phyloP scores from a whole-genome alignment of 2,797 vertebrate species.

The Loris lydekkerianus region DNA sequence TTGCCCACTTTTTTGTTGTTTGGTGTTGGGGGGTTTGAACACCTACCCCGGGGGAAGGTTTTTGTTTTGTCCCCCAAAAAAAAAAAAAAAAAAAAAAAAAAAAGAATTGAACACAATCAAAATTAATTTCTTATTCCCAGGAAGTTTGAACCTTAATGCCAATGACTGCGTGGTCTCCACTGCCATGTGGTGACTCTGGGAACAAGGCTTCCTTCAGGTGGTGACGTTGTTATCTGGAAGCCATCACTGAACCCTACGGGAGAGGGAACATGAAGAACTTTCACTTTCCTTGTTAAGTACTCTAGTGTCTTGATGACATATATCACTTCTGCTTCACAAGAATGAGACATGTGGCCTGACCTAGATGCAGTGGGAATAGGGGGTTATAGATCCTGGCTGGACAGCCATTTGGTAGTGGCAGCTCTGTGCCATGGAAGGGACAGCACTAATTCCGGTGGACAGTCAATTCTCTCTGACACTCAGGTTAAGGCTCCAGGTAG shows the following conservation, averaged over 20 bases:
- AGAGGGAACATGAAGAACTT: background rate
- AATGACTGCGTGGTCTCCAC: background rate
- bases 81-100: too few relatives aligned
- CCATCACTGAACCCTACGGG: background rate
- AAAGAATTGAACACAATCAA: background rate
- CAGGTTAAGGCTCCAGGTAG: background rate
- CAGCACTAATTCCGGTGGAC: background rate
- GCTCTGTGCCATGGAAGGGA: background rate
- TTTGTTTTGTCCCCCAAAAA: too few relatives aligned
- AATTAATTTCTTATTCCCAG: background rate
- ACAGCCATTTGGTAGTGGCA: background rate
- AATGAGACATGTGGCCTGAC: background rate
- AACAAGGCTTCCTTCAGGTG: background rate
- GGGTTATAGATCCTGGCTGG: background rate
- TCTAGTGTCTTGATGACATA: background rate
- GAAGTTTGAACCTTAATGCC: background rate
- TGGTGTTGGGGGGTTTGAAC: too few relatives aligned
- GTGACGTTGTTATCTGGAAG: background rate
- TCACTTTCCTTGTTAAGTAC: background rate
- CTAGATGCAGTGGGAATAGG: background rate
- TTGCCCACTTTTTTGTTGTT: too few relatives aligned
- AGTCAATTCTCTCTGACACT: background rate
- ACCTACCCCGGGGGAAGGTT: too few relatives aligned
- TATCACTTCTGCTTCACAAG: background rate
- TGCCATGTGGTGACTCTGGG: too few relatives aligned